Conservation (phyloP, 2,888 invertebrate species). For the Molanna angustata region DNA sequence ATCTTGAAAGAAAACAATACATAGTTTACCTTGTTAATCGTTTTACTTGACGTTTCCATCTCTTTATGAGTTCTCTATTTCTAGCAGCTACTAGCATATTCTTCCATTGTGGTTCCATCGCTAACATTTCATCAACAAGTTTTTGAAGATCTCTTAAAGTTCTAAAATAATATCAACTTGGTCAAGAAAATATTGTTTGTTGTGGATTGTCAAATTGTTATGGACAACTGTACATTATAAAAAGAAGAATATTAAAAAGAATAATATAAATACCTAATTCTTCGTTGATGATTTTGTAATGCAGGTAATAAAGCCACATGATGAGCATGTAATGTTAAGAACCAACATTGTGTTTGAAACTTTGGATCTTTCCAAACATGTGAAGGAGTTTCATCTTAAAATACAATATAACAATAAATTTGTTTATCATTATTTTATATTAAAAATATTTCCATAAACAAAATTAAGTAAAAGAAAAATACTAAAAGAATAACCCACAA, state of each 20-base stretch:
- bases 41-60: conserved; percentile 86
- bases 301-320: conserved; percentile 90
- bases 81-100: conserved; percentile 66
- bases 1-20: too few species aligned
- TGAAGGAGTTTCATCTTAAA: conserved; percentile 48
- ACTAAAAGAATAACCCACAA: too few species aligned
- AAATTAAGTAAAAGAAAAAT: background rate
- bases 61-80: conserved; percentile 78
- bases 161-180: conserved; percentile 39
- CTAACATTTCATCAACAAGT: conserved; percentile 78
- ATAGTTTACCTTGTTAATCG: conserved; percentile 61
- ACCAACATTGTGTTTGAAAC: conserved; percentile 97
- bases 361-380: conserved; percentile 76
- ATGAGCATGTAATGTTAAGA: conserved; percentile 90
- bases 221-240: background rate
- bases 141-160: conserved; percentile 84
- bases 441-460: background rate
- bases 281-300: conserved; percentile 66
- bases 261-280: conserved; percentile 46
- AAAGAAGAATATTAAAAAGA: too few species aligned
- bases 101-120: conserved; percentile 80
- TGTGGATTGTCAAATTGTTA: too few species aligned
- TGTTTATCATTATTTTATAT: background rate
- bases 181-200: too few species aligned
- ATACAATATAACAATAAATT: conserved; percentile 13